Evolutionary conservation across 2,113 vertebrate species (phyloP).

Genomic region (Tragelaphus buxtoni): DNA sequence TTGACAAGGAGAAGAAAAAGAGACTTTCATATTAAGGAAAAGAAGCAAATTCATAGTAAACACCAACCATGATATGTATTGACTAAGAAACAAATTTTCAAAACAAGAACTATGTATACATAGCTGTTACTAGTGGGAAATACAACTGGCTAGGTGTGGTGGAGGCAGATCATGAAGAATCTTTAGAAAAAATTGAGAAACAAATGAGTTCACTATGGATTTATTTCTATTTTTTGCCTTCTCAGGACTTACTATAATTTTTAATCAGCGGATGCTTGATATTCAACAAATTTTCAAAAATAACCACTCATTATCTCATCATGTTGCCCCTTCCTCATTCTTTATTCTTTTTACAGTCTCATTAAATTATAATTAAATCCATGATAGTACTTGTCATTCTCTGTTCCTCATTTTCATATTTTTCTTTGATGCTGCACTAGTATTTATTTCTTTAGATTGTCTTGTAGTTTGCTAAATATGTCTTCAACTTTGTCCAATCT

Average conservation of each 20-base stretch:
- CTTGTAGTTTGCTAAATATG: background rate
- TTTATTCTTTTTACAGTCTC: background rate
- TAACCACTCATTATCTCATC: background rate
- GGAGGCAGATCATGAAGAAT: background rate
- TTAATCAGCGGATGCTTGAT: background rate
- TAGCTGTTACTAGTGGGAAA: background rate
- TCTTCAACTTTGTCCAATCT: background rate
- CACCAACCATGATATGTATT: background rate
- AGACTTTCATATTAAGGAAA: background rate
- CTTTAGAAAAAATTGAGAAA: background rate
- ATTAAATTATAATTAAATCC: background rate
- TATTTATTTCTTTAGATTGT: background rate
- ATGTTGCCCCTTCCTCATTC: background rate
- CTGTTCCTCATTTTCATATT: background rate
- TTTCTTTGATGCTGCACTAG: background rate
- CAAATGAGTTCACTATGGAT: background rate
- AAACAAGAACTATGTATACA: background rate
- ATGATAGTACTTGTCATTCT: background rate
- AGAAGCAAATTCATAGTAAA: background rate
- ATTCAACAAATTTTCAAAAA: constrained; percentile 16
- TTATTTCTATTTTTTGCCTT: background rate
- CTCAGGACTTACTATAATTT: background rate
- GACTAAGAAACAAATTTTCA: background rate
- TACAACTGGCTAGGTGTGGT: background rate
- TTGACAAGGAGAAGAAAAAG: background rate